Percentiles rank a stretch among this genome's conserved stretches.
Conservation (phyloP, 2,888 invertebrate species). For the Ceraclea dissimilis region DNA sequence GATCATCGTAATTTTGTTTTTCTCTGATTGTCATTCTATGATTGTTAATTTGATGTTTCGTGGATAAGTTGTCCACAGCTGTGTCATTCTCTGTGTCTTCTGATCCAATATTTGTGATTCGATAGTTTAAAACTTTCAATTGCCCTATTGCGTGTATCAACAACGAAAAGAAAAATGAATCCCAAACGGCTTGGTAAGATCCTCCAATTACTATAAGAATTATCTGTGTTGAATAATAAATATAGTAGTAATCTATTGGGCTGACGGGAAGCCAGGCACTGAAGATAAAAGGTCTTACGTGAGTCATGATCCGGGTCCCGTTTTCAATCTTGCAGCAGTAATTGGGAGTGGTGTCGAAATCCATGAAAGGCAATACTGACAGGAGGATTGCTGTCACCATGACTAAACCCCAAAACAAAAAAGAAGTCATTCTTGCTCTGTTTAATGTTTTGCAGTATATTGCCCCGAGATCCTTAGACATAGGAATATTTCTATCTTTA, state of each 20-base stretch:
- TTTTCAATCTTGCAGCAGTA: slow-evolving; percentile 18
- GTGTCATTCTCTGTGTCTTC: too few species aligned
- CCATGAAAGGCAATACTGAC: slow-evolving; percentile 16
- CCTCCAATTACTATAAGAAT: slow-evolving; percentile 39
- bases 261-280: slow-evolving; percentile 24
- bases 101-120: not conserved
- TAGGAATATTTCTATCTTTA: slow-evolving; percentile 14
- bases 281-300: slow-evolving; percentile 21
- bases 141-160: slow-evolving; percentile 43
- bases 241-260: slow-evolving; percentile 12
- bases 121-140: slow-evolving; percentile 33
- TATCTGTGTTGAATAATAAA: slow-evolving; percentile 30
- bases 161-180: slow-evolving; percentile 37
- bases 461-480: not conserved
- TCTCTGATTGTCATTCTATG: too few species aligned
- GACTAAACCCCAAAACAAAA: slow-evolving; percentile 21
- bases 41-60: too few species aligned
- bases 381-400: slow-evolving; percentile 14
- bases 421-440: slow-evolving; percentile 13
- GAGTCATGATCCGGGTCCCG: slow-evolving; percentile 21
- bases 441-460: not conserved
- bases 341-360: slow-evolving; percentile 16
- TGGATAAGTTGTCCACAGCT: not conserved
- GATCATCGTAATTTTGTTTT: not conserved
- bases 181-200: slow-evolving; percentile 39